Evolutionary conservation across 35 echinoderm and acorn worm genomes (phyloP).

Genomic region (Eucidaris tribuloides): DNA sequence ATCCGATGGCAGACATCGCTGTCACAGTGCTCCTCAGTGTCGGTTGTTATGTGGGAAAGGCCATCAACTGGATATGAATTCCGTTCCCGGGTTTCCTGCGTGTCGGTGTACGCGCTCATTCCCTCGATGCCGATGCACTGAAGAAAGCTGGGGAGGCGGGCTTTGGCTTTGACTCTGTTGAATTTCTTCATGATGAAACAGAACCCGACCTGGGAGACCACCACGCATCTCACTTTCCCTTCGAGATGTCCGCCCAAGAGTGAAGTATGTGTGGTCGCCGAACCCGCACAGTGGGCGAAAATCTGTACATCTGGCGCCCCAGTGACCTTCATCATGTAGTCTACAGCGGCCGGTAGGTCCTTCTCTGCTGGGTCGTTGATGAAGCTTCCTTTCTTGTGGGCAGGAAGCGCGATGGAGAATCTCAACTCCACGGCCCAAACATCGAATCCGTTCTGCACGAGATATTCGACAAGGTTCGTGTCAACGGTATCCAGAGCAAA

Average conservation of each 20-base stretch:
- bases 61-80: slow-evolving; percentile 14
- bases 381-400: slow-evolving; percentile 30
- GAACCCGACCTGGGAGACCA: slow-evolving; percentile 57
- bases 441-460: slow-evolving; percentile 44
- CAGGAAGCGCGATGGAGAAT: slow-evolving; percentile 19
- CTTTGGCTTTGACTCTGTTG: slow-evolving; percentile 12
- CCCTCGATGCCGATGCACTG: slow-evolving; percentile 50
- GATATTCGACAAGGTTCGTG: slow-evolving; percentile 52
- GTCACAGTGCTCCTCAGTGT: slow-evolving; percentile 52
- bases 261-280: slow-evolving; percentile 29
- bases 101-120: slow-evolving; percentile 68
- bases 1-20: slow-evolving; percentile 65
- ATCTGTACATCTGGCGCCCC: slow-evolving; percentile 50
- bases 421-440: slow-evolving; percentile 61
- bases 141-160: slow-evolving; percentile 29
- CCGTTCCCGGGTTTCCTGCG: slow-evolving; percentile 6
- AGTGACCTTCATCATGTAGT: slow-evolving; percentile 50
- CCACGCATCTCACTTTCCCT: slow-evolving; percentile 61
- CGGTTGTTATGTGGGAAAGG: slow-evolving; percentile 37
- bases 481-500: slow-evolving; percentile 60
- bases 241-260: slow-evolving; percentile 58
- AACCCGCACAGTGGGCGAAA: slow-evolving; percentile 62
- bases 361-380: slow-evolving; percentile 48
- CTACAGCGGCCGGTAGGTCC: slow-evolving; percentile 62
- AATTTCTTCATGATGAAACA: slow-evolving; percentile 17